Conservation (phyloP, 2,888 invertebrate species). For the Timandra comae region DNA sequence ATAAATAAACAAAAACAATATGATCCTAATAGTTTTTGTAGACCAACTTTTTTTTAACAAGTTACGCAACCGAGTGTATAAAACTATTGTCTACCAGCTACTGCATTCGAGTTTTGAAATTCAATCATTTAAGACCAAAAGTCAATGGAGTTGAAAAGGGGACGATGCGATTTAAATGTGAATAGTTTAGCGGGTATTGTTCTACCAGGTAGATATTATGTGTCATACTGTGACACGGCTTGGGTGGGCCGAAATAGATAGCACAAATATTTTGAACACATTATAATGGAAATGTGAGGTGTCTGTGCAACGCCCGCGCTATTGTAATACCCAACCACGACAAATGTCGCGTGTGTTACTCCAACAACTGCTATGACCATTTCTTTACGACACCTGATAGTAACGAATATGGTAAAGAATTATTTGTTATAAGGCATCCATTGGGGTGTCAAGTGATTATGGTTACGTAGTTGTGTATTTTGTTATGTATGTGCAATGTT, state of each 20-base stretch:
- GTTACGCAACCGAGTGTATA: background rate
- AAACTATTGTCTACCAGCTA: too few relatives aligned
- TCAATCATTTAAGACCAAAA: constrained; percentile 11
- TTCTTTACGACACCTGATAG: too few relatives aligned
- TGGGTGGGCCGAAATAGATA: constrained; percentile 70
- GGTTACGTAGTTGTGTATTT: too few relatives aligned
- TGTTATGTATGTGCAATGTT: too few relatives aligned
- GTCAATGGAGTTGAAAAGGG: constrained; percentile 25
- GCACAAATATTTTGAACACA: constrained; percentile 67
- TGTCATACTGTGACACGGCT: constrained; percentile 41
- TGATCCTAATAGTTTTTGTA: too few relatives aligned
- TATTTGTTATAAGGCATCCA: too few relatives aligned
- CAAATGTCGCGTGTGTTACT: constrained; percentile 59
- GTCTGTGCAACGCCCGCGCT: constrained; percentile 43
- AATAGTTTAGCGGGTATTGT: constrained; percentile 48
- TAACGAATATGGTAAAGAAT: too few relatives aligned
- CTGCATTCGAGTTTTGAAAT: constrained; percentile 5
- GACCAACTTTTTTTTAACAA: constrained; percentile 7
- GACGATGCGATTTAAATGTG: constrained; percentile 42
- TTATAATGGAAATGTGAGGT: constrained; percentile 69
- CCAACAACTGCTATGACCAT: too few relatives aligned
- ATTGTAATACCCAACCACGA: constrained; percentile 56
- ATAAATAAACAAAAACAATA: too few relatives aligned
- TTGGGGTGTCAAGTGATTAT: too few relatives aligned
- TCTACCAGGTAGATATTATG: constrained; percentile 65